Evolutionary conservation across 2,888 invertebrate genomes (phyloP).

Genomic region (Lordiphosa fenestrarum): DNA sequence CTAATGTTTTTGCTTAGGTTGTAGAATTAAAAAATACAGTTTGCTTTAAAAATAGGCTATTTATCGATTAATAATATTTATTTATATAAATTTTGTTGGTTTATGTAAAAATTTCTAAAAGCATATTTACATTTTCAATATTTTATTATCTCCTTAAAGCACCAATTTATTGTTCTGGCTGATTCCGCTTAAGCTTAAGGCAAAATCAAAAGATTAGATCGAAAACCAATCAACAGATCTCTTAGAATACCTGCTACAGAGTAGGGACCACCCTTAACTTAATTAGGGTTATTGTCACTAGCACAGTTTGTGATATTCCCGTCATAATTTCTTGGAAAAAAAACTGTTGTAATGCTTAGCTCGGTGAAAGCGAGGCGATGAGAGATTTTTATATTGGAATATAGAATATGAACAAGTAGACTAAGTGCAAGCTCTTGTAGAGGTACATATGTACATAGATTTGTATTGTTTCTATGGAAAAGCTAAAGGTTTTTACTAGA

Average conservation of each 20-base stretch:
- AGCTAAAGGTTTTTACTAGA: conserved; percentile 15
- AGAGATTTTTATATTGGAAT: no score
- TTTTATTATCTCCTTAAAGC: conserved; percentile 64
- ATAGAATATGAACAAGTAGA: background rate
- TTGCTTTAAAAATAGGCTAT: conserved; percentile 39
- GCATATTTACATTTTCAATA: conserved; percentile 61
- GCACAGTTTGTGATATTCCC: conserved; percentile 31
- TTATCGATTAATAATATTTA: conserved; percentile 35
- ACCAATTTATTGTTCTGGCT: conserved; percentile 66
- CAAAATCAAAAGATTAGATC: conserved; percentile 26
- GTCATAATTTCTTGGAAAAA: no score
- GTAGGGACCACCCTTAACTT: no score
- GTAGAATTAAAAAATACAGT: background rate
- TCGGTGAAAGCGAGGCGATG: no score
- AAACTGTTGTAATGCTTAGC: background rate
- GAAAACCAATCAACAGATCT: conserved; percentile 8
- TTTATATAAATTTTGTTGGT: conserved; percentile 31
- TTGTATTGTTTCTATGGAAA: background rate
- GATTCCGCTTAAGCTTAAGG: conserved; percentile 59
- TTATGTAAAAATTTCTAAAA: conserved; percentile 67
- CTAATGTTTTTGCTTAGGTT: conserved; percentile 45
- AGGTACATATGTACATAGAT: background rate
- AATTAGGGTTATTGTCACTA: conserved; percentile 38
- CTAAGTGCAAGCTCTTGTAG: conserved; percentile 13
- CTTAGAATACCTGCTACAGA: no score